Conservation (phyloP, 2,888 invertebrate genomes). For the Steinernema scapterisci region DNA sequence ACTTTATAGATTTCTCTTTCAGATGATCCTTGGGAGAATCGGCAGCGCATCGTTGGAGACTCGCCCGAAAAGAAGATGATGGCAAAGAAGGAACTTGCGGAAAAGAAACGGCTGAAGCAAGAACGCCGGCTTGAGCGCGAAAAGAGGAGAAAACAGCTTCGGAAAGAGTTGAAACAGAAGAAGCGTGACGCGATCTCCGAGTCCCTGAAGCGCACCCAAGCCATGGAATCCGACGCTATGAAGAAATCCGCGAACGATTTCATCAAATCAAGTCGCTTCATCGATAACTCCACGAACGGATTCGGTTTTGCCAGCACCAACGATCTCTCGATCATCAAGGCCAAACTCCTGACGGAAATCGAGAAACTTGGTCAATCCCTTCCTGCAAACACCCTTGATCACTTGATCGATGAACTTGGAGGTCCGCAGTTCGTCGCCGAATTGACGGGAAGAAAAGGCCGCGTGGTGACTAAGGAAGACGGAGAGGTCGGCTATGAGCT, state of each 20-base stretch:
- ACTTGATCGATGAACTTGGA: conserved; percentile 94
- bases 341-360: conserved; percentile 82
- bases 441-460: conserved; percentile 94
- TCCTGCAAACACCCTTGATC: conserved; percentile 96
- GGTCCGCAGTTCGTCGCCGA: conserved; percentile 97
- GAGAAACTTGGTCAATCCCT: conserved; percentile 84
- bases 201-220: conserved; percentile 3
- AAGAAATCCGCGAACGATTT: conserved; percentile 50
- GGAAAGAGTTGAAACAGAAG: conserved; percentile 5
- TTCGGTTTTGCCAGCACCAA: conserved; percentile 36
- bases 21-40: conserved; percentile 76
- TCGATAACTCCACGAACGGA: conserved; percentile 45
- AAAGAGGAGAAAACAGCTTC: background rate
- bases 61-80: conserved; percentile 21
- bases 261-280: conserved; percentile 57
- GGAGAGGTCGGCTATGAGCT: conserved; percentile 51
- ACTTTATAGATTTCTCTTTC: background rate
- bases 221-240: conserved; percentile 18
- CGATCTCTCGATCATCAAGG: conserved; percentile 68
- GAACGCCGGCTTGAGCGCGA: background rate
- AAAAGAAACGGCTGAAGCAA: conserved; percentile 3
- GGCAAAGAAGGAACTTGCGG: background rate
- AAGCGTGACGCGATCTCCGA: conserved; percentile 10
- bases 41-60: background rate
- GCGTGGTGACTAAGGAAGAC: conserved; percentile 74